Evolutionary conservation across 53 echinoderm and acorn worm genomes (phyloP).

Genomic region (Holothuria scabra): DNA sequence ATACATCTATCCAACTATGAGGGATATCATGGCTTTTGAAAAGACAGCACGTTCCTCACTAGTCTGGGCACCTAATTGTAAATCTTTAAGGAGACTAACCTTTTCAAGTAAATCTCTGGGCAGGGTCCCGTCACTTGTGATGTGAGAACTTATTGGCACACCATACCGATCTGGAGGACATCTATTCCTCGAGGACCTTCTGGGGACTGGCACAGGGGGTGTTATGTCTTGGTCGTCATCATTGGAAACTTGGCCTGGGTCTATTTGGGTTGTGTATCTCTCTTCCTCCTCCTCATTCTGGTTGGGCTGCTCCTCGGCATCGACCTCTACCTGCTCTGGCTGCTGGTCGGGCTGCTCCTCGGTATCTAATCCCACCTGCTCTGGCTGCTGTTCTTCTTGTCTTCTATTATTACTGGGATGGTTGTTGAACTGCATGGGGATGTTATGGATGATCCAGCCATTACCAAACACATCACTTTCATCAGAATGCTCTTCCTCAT

Average conservation of each 20-base stretch:
- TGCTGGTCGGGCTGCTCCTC: too few relatives aligned
- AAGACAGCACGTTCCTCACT: neutral
- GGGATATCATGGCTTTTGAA: slow-evolving; percentile 12
- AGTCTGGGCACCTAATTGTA: too few relatives aligned
- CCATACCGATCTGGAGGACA: slow-evolving; percentile 5
- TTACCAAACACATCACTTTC: neutral
- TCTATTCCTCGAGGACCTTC: neutral
- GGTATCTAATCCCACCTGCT: too few relatives aligned
- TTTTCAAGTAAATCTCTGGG: neutral
- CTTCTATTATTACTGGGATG: neutral
- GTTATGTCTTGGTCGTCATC: neutral
- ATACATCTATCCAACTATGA: neutral
- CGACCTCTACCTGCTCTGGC: too few relatives aligned
- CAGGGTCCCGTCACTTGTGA: neutral
- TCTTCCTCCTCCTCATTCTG: too few relatives aligned
- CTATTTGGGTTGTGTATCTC: too few relatives aligned
- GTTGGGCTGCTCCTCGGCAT: too few relatives aligned
- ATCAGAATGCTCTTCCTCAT: neutral
- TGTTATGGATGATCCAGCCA: neutral
- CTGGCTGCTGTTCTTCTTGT: neutral
- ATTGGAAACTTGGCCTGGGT: too few relatives aligned
- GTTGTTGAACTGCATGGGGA: neutral
- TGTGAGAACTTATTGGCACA: too few relatives aligned
- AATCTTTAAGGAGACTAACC: too few relatives aligned
- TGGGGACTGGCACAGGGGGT: neutral